Evolutionary conservation across 2,888 invertebrate species (phyloP).

Genomic region (Folsomia candida): DNA sequence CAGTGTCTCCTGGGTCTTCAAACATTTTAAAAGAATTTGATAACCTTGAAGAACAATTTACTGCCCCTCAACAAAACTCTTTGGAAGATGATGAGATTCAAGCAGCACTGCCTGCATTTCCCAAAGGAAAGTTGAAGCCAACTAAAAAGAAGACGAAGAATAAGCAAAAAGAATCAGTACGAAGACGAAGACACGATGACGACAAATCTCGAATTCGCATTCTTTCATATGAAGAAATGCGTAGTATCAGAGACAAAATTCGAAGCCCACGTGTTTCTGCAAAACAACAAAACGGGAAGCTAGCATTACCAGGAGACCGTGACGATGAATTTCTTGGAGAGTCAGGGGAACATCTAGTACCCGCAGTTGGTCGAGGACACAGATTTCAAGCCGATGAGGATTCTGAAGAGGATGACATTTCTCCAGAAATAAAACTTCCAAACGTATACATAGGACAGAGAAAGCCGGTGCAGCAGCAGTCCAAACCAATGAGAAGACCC

Average conservation of each 20-base stretch:
- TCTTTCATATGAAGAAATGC: neutral
- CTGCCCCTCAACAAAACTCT: neutral
- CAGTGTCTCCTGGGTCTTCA: slow-evolving; percentile 14
- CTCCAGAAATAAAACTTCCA: neutral
- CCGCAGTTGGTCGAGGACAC: neutral
- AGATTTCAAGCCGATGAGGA: neutral
- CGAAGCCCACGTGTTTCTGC: neutral
- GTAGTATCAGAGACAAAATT: neutral
- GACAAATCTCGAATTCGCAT: neutral
- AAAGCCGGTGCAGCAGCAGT: neutral
- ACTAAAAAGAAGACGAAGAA: neutral
- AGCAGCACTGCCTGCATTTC: neutral
- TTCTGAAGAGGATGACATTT: neutral
- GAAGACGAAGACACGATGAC: neutral
- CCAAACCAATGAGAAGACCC: neutral
- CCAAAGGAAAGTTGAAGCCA: neutral
- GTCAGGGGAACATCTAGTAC: neutral
- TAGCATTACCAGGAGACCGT: neutral
- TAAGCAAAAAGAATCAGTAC: neutral
- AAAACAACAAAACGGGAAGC: neutral
- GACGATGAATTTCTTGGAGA: neutral
- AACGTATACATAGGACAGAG: neutral
- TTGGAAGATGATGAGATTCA: neutral
- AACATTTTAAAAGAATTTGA: slow-evolving; percentile 32
- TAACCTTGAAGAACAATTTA: slow-evolving; percentile 19